Percentiles rank a stretch among this genome's conserved stretches.
Conservation (phyloP, 2,113 vertebrate species). For the Podiceps cristatus region DNA sequence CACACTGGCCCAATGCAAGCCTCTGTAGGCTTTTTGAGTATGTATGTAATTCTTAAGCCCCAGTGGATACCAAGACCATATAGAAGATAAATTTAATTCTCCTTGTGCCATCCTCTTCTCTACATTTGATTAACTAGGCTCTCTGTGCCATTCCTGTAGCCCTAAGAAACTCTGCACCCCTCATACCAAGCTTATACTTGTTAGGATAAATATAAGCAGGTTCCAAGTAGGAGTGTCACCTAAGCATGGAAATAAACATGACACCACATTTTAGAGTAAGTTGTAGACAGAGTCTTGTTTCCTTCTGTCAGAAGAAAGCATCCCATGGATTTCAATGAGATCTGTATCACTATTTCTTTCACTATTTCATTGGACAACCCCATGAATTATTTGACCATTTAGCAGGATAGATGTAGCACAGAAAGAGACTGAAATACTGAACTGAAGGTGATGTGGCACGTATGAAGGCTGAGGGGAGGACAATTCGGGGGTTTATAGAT, state of each 20-base stretch:
- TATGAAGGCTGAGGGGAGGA: background rate
- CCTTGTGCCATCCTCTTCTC: background rate
- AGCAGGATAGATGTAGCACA: background rate
- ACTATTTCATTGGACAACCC: background rate
- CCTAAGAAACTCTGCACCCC: background rate
- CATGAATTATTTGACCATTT: background rate
- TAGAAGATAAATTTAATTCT: background rate
- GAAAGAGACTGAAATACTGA: background rate
- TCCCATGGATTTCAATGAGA: background rate
- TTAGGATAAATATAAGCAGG: background rate
- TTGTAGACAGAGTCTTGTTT: background rate
- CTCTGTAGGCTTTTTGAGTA: background rate
- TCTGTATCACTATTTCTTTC: background rate
- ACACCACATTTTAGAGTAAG: background rate
- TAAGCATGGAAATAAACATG: background rate
- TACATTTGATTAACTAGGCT: background rate
- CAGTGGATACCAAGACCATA: background rate
- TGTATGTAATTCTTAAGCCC: background rate
- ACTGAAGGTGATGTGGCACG: background rate
- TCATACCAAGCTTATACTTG: background rate
- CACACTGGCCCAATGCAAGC: background rate
- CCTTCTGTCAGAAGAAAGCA: background rate
- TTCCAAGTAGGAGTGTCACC: background rate
- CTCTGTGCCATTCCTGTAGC: background rate
- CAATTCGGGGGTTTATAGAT: background rate